phyloP scores from a whole-genome alignment of 2,888 invertebrate genomes.

The Furcula furcula region DNA sequence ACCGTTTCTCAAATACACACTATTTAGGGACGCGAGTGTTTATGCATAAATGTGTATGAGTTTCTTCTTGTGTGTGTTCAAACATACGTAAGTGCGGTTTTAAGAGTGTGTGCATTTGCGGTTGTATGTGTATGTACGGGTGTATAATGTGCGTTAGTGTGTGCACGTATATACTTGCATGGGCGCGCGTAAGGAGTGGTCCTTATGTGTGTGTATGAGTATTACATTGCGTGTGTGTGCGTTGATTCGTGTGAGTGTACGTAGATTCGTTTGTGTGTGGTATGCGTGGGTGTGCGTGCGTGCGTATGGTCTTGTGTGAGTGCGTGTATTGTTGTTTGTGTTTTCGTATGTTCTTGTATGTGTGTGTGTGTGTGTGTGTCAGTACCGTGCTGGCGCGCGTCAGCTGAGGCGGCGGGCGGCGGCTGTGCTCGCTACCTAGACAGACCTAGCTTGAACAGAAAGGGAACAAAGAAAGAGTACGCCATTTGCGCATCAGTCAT shows the following conservation, averaged over 20 bases:
- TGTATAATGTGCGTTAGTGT: constrained; percentile 41
- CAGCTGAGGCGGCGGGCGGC: constrained; percentile 63
- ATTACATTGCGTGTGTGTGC: constrained; percentile 12
- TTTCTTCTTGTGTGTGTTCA: constrained; percentile 18
- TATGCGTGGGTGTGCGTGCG: constrained; percentile 27
- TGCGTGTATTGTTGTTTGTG: neutral
- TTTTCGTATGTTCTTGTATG: constrained; percentile 13
- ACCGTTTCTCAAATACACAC: no score
- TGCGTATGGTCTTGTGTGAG: neutral
- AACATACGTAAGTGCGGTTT: constrained; percentile 14
- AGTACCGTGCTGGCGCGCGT: constrained; percentile 72
- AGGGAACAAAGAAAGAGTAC: constrained; percentile 77
- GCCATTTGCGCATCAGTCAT: constrained; percentile 79
- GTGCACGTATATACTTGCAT: constrained; percentile 7
- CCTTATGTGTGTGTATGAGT: constrained; percentile 23
- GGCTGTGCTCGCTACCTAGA: constrained; percentile 74
- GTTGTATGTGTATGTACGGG: constrained; percentile 24
- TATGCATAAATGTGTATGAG: no score
- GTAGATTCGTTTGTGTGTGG: constrained; percentile 44
- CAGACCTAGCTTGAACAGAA: constrained; percentile 82
- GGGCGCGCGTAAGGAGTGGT: constrained; percentile 7
- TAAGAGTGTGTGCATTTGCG: constrained; percentile 13
- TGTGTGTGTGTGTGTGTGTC: constrained; percentile 42
- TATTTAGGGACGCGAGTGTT: no score
- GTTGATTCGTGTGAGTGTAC: constrained; percentile 25